These are phyloP conservation scores for Lycophotia porphyrea DNA, from an alignment of 2,888 invertebrate species.

Conservation along the genomic window DNA sequence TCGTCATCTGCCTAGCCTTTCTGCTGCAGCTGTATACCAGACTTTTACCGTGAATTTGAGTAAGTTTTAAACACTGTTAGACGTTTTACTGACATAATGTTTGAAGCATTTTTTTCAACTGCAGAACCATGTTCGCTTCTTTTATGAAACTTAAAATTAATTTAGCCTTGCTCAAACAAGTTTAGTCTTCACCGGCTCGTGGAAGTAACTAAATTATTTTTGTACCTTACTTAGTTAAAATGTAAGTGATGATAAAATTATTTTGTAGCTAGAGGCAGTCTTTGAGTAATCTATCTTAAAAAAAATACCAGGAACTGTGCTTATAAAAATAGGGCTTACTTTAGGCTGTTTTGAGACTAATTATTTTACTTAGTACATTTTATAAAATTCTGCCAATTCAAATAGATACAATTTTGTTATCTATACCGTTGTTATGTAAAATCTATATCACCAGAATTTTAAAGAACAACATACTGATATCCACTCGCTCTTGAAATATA, in stretches of 20 bases:
- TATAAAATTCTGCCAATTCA: neutral
- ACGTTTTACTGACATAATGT: neutral
- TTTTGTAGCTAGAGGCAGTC: neutral
- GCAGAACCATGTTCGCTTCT: constrained; percentile 9
- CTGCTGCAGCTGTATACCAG: neutral
- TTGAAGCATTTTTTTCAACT: neutral
- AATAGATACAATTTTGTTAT: neutral
- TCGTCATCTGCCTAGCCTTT: neutral
- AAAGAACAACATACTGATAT: too few species aligned
- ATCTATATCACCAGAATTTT: too few species aligned
- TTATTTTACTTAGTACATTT: neutral
- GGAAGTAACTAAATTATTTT: constrained; percentile 16
- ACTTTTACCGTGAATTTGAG: neutral
- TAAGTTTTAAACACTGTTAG: neutral
- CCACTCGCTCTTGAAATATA: too few species aligned
- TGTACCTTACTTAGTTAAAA: constrained; percentile 23
- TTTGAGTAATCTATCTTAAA: neutral
- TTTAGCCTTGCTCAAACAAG: constrained; percentile 11
- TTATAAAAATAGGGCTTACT: neutral
- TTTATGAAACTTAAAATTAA: constrained; percentile 33
- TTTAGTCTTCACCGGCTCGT: neutral
- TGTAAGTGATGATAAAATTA: constrained; percentile 9
- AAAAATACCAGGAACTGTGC: neutral
- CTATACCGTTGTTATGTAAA: too few species aligned
- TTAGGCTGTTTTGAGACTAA: neutral